Percentiles rank a stretch among this genome's conserved stretches.
Conservation (phyloP, 2,113 vertebrate genomes). For the Brachyhypopomus gauderio region DNA sequence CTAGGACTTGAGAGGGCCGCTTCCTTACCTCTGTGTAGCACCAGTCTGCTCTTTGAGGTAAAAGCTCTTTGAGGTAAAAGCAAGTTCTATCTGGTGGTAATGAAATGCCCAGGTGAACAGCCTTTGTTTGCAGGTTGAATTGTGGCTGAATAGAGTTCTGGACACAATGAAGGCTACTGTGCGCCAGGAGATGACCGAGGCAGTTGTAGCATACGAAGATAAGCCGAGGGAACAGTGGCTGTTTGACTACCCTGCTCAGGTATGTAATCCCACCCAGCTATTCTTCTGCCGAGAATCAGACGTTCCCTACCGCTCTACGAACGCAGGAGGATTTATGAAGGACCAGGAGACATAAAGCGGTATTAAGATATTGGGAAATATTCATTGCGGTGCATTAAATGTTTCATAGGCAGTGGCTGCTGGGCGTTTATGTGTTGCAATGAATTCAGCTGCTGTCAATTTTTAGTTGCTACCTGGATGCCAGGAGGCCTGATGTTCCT, state of each 20-base stretch:
- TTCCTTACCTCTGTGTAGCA: no score
- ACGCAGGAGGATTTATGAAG: background rate
- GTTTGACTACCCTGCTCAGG: conserved; percentile 88
- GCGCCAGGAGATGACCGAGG: conserved; percentile 82
- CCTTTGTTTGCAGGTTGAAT: conserved; percentile 81
- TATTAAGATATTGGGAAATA: conserved; percentile 27
- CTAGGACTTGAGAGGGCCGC: no score
- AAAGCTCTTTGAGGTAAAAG: no score
- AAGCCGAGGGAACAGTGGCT: conserved; percentile 93
- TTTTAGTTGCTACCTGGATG: background rate
- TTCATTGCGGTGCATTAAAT: conserved; percentile 16
- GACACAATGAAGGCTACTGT: conserved; percentile 85
- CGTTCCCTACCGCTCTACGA: background rate
- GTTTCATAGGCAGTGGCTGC: conserved; percentile 10
- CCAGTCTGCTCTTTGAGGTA: no score
- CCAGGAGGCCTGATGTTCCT: background rate
- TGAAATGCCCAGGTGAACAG: background rate
- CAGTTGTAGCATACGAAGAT: conserved; percentile 83
- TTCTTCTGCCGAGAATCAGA: conserved; percentile 1
- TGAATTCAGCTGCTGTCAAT: conserved; percentile 3
- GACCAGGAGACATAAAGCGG: conserved; percentile 8
- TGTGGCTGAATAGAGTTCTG: conserved; percentile 85
- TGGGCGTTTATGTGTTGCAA: conserved; percentile 20
- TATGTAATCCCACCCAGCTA: conserved; percentile 53
- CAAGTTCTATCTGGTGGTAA: background rate